Percentiles rank a stretch among this genome's conserved stretches.
phyloP scores from a whole-genome alignment of 2,113 vertebrate genomes.

The Etheostoma cragini region DNA sequence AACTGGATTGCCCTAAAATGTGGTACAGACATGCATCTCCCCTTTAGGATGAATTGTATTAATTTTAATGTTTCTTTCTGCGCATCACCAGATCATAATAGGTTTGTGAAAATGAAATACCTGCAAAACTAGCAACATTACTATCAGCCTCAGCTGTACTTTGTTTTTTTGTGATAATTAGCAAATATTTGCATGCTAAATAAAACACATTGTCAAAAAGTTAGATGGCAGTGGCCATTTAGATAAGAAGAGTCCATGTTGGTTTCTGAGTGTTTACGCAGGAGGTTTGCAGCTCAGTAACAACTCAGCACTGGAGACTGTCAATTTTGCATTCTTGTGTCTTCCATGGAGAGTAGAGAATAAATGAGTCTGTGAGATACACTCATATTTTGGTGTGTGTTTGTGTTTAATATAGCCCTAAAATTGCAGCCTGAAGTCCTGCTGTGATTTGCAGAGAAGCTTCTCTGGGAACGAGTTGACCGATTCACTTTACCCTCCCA shows the following conservation, averaged over 20 bases:
- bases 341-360: too few species aligned
- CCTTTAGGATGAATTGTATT: too few species aligned
- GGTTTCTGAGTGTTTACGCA: background rate
- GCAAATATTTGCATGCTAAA: background rate
- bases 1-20: too few species aligned
- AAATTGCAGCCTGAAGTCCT: slow-evolving; percentile 31
- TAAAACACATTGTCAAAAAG: slow-evolving; percentile 6
- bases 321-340: background rate
- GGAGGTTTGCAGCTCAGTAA: slow-evolving; percentile 29
- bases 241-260: background rate
- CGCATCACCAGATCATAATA: too few species aligned
- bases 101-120: background rate
- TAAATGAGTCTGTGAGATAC: background rate
- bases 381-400: background rate
- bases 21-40: too few species aligned
- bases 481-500: slow-evolving; percentile 43
- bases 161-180: background rate
- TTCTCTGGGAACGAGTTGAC: slow-evolving; percentile 70
- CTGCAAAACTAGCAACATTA: background rate
- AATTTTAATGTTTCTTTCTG: too few species aligned
- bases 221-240: slow-evolving; percentile 1
- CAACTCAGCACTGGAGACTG: background rate
- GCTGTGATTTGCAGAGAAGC: slow-evolving; percentile 60
- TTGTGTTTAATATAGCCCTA: background rate
- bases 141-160: background rate